These are phyloP conservation scores for Passer domesticus DNA, from an alignment of 2,113 vertebrate genomes.

Conservation along the genomic window DNA sequence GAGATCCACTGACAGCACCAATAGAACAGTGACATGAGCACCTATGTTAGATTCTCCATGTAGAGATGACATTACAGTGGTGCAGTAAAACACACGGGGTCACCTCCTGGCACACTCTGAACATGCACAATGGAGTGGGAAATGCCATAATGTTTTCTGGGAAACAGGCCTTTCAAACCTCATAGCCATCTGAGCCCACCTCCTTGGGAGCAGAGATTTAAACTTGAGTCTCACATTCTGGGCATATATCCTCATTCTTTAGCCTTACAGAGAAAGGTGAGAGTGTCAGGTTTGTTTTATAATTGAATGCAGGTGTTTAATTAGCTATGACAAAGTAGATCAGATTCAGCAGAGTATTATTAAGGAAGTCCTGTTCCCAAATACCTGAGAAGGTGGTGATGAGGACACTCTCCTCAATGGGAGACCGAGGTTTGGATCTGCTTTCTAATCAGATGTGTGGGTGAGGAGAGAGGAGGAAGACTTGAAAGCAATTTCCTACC, in stretches of 20 bases:
- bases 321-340: not conserved
- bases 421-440: not conserved
- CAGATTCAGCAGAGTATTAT: not conserved
- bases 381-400: not conserved
- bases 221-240: not conserved
- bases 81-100: not conserved
- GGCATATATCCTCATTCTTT: not conserved
- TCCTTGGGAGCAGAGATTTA: not conserved
- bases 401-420: not conserved
- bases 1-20: not conserved
- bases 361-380: conserved; percentile 1
- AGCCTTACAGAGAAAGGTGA: not conserved
- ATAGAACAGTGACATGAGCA: not conserved
- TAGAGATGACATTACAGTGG: not conserved
- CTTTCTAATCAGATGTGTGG: conserved; percentile 32
- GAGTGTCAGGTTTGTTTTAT: not conserved
- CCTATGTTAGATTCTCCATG: not conserved
- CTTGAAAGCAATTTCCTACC: conserved; percentile 49
- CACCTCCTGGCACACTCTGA: not conserved
- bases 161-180: not conserved
- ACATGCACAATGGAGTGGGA: not conserved
- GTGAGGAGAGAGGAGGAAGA: not conserved
- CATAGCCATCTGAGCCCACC: not conserved
- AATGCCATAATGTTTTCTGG: not conserved
- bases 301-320: conserved; percentile 13